A percentile compares a stretch with the other conserved stretches of the same genome.
Evolutionary conservation across 2,113 vertebrate species (phyloP).

Genomic region (human (Homo sapiens)): DNA sequence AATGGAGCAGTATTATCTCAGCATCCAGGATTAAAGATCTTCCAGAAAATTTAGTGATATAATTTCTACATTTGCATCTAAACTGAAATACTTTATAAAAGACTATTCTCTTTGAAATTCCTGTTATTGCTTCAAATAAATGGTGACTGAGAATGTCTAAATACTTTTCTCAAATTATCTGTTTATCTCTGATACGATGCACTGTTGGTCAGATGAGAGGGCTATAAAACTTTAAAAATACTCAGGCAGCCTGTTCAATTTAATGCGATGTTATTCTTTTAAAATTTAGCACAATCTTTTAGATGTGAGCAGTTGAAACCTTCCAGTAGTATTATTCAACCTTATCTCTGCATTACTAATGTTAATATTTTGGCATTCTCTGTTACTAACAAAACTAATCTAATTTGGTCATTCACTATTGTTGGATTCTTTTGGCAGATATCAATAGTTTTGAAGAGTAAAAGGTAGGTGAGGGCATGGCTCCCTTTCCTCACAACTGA

Average conservation of each 20-base stretch:
- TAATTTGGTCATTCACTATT: neutral
- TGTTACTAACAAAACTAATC: neutral
- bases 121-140: slow-evolving; percentile 14
- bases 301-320: neutral
- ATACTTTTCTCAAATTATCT: neutral
- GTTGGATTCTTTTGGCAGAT: neutral
- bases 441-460: neutral
- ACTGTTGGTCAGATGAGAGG: neutral
- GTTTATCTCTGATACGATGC: neutral
- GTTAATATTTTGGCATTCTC: neutral
- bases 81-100: neutral
- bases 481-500: neutral
- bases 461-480: neutral
- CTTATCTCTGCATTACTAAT: neutral
- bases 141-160: neutral
- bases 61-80: neutral
- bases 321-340: neutral
- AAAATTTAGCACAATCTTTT: neutral
- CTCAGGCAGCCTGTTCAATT: neutral
- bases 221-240: neutral
- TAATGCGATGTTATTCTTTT: neutral
- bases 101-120: neutral
- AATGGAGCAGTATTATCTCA: neutral
- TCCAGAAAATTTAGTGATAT: neutral
- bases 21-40: neutral